Percentiles rank a stretch among this genome's conserved stretches.
These are phyloP conservation scores for Brachionus sp. DNA, from an alignment of 1,140 invertebrate species.

Conservation along the genomic window DNA sequence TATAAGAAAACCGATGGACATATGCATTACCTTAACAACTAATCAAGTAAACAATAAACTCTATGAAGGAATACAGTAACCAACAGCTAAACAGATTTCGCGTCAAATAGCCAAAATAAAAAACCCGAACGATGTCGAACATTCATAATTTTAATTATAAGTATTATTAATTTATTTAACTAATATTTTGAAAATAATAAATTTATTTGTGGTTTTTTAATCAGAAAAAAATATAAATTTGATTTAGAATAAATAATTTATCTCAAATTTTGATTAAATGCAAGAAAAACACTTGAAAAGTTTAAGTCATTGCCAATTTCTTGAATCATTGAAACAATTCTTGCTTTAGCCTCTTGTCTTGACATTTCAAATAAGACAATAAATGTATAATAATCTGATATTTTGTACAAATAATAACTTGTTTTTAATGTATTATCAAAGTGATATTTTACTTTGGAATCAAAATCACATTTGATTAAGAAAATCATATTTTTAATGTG, in stretches of 20 bases:
- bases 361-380: constrained; percentile 8
- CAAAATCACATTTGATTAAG: background rate
- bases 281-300: background rate
- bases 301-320: constrained; percentile 32
- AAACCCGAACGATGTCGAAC: no score
- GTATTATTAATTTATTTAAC: no score
- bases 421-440: background rate
- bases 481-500: background rate
- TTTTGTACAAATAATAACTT: constrained; percentile 31
- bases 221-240: background rate
- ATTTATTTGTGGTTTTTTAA: background rate
- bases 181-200: background rate
- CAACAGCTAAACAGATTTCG: background rate
- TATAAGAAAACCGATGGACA: background rate
- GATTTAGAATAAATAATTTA: background rate
- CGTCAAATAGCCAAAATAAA: background rate
- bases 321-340: constrained; percentile 1
- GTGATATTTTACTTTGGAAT: constrained; percentile 19
- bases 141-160: no score
- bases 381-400: constrained; percentile 31
- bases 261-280: constrained; percentile 25
- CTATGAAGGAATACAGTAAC: background rate
- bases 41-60: background rate
- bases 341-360: background rate
- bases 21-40: background rate